Base-by-base conservation (phyloP, 2,888 invertebrate species). In the Balanococcus diminutus region DNA sequence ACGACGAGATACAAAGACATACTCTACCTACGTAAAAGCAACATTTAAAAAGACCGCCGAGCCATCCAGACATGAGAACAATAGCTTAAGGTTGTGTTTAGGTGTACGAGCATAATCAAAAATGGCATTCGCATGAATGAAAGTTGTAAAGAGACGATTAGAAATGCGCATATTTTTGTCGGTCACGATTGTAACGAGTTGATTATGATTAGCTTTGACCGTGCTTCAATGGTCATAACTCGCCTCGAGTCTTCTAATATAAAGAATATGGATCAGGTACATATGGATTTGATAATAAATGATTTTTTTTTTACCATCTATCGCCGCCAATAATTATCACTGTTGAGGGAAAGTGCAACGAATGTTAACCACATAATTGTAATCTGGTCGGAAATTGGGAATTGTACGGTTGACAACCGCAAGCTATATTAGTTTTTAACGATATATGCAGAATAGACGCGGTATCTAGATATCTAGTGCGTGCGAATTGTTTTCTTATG, bases 141-240 rank as follows among this genome's bases (percentile, higher is more conserved):
- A 56, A 56, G 56, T 56, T 22, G 56, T n/a, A n/a, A 22, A 22
- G 56, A 51, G 8, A 19, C 51, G 51, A 56, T 56, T 56, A 56
- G 56, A 56, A 56, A 56, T 56, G 56, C 22, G 56, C 56, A 56
- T 56, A 56, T 56, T 56, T 56, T 56, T 56, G 56, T 56, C 56
- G 22, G 56, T 22, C 19, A 56, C 56, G 22, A 22, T 56, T 22
- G 2, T 56, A 56, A 22, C 56, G 22, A 56, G 56, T 56, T 56
- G 56, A 56, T 56, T 56, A 56, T 56, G 56, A 56, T 56, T 56
- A 22, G 56, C 22, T 56, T 56, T 56, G 56, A 6, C 9, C 9
- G 8, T 22, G 56, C 56, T 22, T 56, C 56, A 56, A 56, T 56
- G 56, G 56, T 56, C 56, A 56, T 11, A 22, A 22, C 9, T 22